A percentile compares a stretch with the other conserved stretches of the same genome.
These are phyloP conservation scores for Monopis laevigella DNA, from an alignment of 2,888 invertebrate species.

Conservation along the genomic window DNA sequence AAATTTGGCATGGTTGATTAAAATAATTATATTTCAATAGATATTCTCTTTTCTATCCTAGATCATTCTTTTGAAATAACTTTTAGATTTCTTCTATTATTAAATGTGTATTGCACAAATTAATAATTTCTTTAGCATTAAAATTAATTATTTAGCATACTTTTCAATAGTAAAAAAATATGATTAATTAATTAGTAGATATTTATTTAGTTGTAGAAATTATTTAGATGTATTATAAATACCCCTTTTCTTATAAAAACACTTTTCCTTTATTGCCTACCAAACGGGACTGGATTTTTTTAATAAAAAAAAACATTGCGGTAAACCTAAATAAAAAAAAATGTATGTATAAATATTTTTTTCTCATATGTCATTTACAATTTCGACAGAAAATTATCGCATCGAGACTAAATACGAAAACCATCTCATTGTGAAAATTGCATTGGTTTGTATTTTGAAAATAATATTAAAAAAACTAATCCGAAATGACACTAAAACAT, in stretches of 20 bases:
- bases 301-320: constrained; percentile 25
- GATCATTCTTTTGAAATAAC: too few relatives aligned
- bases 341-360: neutral
- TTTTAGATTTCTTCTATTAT: too few relatives aligned
- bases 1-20: too few relatives aligned
- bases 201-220: too few relatives aligned
- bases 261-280: constrained; percentile 63
- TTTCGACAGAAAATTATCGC: constrained; percentile 93
- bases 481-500: constrained; percentile 24
- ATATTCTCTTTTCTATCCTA: too few relatives aligned
- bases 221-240: too few relatives aligned
- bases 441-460: constrained; percentile 79
- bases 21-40: too few relatives aligned
- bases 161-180: too few relatives aligned
- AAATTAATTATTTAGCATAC: too few relatives aligned
- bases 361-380: constrained; percentile 14
- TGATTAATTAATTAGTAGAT: too few relatives aligned
- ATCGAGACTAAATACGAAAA: constrained; percentile 97
- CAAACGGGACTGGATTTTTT: constrained; percentile 54
- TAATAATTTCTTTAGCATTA: too few relatives aligned
- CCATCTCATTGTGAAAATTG: constrained; percentile 97
- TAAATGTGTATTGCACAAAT: too few relatives aligned
- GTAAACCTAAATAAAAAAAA: neutral
- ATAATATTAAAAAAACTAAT: constrained; percentile 22
- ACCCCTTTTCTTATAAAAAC: constrained; percentile 14